phyloP scores from a whole-genome alignment of 2,797 vertebrate species.

The Crax fasciolata region DNA sequence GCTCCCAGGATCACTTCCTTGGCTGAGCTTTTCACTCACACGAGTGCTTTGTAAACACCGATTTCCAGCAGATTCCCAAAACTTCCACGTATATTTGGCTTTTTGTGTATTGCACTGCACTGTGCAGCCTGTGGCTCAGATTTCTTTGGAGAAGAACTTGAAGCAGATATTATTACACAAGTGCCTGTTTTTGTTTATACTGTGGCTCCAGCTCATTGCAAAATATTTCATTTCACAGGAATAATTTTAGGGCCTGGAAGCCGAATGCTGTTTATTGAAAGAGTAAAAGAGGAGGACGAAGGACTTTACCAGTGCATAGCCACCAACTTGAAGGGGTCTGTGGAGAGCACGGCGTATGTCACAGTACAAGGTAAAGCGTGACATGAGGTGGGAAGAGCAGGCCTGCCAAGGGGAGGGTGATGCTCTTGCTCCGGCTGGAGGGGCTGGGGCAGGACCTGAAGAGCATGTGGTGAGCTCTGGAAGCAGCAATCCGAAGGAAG shows the following conservation, averaged over 20 bases:
- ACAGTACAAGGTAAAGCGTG: constrained; percentile 89
- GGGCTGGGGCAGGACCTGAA: background rate
- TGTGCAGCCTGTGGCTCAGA: background rate
- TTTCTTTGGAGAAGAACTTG: constrained; percentile 39
- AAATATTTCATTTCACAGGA: constrained; percentile 84
- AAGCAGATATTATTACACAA: constrained; percentile 61
- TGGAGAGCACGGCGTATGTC: constrained; percentile 90
- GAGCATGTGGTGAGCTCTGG: constrained; percentile 15
- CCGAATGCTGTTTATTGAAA: constrained; percentile 91
- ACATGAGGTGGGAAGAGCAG: background rate
- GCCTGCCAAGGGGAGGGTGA: background rate
- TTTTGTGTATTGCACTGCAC: background rate
- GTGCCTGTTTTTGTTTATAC: constrained; percentile 62
- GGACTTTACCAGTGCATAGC: constrained; percentile 92
- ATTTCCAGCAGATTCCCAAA: background rate
- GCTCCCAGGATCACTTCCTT: background rate
- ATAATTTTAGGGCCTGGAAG: constrained; percentile 90
- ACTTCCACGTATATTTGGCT: background rate
- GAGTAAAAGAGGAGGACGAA: constrained; percentile 92
- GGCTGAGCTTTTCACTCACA: background rate
- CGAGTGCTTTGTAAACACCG: constrained; percentile 5
- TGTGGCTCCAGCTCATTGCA: constrained; percentile 63
- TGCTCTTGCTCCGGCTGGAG: background rate
- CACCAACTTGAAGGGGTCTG: constrained; percentile 91
- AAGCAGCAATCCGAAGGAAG: constrained; percentile 13